Evolutionary conservation across 2,113 vertebrate genomes (phyloP), one percentile per base, ranked within the genome.

Genomic region (Colossoma macropomum): DNA sequence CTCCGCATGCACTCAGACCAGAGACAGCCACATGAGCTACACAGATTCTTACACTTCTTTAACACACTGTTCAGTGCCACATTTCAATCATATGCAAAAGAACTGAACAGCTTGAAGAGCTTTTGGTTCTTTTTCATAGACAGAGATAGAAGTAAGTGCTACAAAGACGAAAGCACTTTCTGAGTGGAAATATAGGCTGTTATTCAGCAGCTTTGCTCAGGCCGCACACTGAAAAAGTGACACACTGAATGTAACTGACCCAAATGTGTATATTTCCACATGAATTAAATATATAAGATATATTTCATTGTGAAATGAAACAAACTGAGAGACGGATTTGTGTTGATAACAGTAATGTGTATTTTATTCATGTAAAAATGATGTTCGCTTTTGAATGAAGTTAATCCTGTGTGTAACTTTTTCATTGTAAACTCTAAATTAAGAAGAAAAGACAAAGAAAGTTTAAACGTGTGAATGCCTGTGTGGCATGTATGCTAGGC

Each of bases 151-250:
- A 52, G 17, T 15, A 50, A 50, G 48, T 6, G 4, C 17, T 1
- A 56, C 11, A 11, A 56, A 56, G 17, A 56, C 54, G 27, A 62
- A 62, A 62, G 59, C 23, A 11, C n/a, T 12, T 21, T 56, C n/a
- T 62, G n/a, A 13, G 9, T 2, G 11, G 25, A 27, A 62, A 23
- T 8, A 23, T 7, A 21, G 23, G 41, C 4, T 45, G 41, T 1
- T 45, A 45, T 45, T 11, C 1, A 45, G 41, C 1, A 5, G 9
- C 41, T 45, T 1, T 45, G 16, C 50, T 17, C 16, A 17, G 45
- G n/a, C n/a, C 45, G 2, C 45, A 50, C 2, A 8, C 11, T 13
- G 19, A 13, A 16, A 91, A 89, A 88, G 91, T 91, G 89, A 86
- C 85, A 17, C 56, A 25, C 56, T n/a, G 56, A 10, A 60, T n/a